Base-by-base conservation (phyloP, 2,797 vertebrate genomes). In the Premnoplex brunnescens region DNA sequence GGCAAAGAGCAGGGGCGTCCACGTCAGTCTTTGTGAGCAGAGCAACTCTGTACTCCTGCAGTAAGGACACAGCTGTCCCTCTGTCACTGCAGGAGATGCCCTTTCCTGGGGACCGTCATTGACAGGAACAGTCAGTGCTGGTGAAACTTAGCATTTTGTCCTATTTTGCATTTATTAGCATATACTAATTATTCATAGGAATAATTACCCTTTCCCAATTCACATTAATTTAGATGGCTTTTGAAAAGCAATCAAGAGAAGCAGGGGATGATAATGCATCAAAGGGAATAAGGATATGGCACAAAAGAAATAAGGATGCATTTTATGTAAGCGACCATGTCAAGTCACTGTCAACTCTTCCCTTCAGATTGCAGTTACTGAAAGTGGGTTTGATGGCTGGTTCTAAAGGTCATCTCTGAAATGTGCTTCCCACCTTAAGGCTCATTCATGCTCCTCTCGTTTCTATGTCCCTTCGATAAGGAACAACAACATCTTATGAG, bases 161-260 rank as follows among this genome's bases (percentile, higher is more conserved):
- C 93, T 91, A 56, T 97, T 97, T 96, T 97, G 94, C 97, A 96
- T 97, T 94, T 97, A 97, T 98, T 97, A 97, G 93, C 91, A 93
- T 94, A 72, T 52, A 80, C 96, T 97, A 97, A 98, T 98, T 97
- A 98, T 97, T 97, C 97, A 87, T 93, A 91, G 95, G 46, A 91
- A 96, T 97, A 96, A 98, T 97, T 97, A 92, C 89, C 96, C 95
- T 97, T 96, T 96, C 93, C 97, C 95, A 93, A 88, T 95, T 97
- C 60, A 20, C 78, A 88, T 97, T 96, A 95, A 97, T 97, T 97
- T 96, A 97, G 96, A 96, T 97, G 16, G 63, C 94, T 97, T 97
- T 97, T 97, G 94, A 97, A 97, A 98, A 98, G 97, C 97, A 97
- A 96, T 98, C 96, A 96, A 81, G 97, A 95, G 93, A 90, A 93